phyloP scores from a whole-genome alignment of 2,113 vertebrate species.

The Antigone vipio region DNA sequence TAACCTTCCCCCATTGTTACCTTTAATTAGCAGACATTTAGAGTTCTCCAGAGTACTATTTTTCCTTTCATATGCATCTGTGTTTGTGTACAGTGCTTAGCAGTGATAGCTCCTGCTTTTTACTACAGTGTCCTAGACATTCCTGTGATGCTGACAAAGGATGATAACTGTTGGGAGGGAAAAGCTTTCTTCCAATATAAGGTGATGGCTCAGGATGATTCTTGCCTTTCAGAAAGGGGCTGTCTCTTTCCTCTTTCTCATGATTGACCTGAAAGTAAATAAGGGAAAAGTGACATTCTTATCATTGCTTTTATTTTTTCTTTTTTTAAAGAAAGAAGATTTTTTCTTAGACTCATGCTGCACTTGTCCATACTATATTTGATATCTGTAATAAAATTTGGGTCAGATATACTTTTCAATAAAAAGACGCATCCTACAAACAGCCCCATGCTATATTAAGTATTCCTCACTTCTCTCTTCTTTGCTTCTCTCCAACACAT shows the following conservation, averaged over 20 bases:
- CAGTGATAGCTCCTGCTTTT: not conserved
- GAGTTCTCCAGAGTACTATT: not conserved
- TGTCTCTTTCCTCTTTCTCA: not conserved
- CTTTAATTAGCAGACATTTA: not conserved
- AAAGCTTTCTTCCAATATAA: not conserved
- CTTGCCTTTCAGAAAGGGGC: not conserved
- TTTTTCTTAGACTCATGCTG: not conserved
- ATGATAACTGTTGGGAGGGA: not conserved
- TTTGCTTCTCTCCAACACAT: not conserved
- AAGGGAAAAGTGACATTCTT: slow-evolving; percentile 25
- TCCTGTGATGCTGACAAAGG: slow-evolving; percentile 1
- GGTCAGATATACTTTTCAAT: slow-evolving; percentile 46
- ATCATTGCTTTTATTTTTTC: not conserved
- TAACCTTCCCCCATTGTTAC: not conserved
- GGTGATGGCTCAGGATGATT: not conserved
- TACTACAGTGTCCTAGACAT: not conserved
- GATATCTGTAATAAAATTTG: slow-evolving; percentile 58
- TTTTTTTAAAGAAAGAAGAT: not conserved
- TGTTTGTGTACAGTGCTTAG: not conserved
- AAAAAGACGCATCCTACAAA: slow-evolving; percentile 26
- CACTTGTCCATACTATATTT: slow-evolving; percentile 14
- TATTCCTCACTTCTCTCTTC: not conserved
- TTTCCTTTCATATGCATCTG: not conserved
- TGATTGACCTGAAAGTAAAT: slow-evolving; percentile 55
- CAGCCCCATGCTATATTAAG: not conserved